Conservation (phyloP, 2,888 invertebrate genomes). For the Hymenopus coronatus region DNA sequence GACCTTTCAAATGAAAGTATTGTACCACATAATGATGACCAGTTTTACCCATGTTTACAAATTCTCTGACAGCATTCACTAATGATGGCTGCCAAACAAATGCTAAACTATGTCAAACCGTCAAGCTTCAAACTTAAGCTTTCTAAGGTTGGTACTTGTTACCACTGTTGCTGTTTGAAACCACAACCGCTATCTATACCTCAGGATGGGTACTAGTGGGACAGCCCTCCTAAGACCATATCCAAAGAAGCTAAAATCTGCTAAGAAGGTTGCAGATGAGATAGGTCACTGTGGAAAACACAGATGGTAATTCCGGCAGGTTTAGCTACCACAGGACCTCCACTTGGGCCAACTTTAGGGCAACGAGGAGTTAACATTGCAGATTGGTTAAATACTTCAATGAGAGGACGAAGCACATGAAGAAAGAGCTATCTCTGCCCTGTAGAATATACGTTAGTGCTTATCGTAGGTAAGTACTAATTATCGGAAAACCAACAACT, state of each 20-base stretch:
- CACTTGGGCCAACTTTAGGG: constrained; percentile 92
- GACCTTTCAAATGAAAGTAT: too few relatives aligned
- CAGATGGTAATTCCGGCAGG: constrained; percentile 84
- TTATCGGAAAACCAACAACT: constrained; percentile 83
- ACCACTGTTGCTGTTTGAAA: too few relatives aligned
- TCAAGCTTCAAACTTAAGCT: too few relatives aligned
- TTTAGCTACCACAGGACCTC: constrained; percentile 90
- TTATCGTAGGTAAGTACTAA: constrained; percentile 79
- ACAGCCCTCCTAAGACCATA: too few relatives aligned
- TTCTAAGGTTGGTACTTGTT: too few relatives aligned
- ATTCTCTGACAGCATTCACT: too few relatives aligned
- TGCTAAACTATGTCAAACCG: too few relatives aligned
- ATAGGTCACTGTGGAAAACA: constrained; percentile 75
- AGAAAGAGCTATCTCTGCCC: constrained; percentile 87
- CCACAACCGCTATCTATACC: too few relatives aligned
- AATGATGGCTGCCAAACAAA: too few relatives aligned
- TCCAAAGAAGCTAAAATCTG: constrained; percentile 70
- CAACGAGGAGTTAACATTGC: constrained; percentile 94
- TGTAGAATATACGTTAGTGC: constrained; percentile 76
- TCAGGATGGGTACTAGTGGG: too few relatives aligned
- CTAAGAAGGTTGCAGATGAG: constrained; percentile 66
- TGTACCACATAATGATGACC: too few relatives aligned
- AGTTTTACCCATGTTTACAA: too few relatives aligned
- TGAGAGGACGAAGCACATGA: constrained; percentile 82
- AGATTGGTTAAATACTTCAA: constrained; percentile 97